Evolutionary conservation across 1,140 invertebrate genomes (phyloP), one percentile per base, ranked within the genome.

Genomic region (Pseudomyrmex flavicornis): DNA sequence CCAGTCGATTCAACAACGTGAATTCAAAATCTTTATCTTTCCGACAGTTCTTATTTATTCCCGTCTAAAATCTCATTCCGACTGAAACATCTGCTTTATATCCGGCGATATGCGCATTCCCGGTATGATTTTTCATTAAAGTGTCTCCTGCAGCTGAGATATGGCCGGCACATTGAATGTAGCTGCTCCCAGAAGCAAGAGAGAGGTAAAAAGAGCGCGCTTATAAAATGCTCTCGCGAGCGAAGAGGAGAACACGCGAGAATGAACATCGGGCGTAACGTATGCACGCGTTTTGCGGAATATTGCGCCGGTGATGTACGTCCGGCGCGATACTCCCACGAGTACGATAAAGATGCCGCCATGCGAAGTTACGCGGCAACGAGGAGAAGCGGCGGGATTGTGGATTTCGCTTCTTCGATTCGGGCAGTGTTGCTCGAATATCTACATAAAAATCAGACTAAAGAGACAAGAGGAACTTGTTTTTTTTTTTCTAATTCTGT

Each of bases 51-150:
- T 93, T 93, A 93, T 93, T 93, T 93, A 93, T 94, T 92, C 92
- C 92, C 91, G 92, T 94, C 93, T 92, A 93, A 93, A 93, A 94
- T 94, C 93, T 93, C 92, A 94, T 93, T 94, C 75, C 91, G 89
- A 83, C 75, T 93, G 93, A 94, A 93, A 93, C 93, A 94, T 94
- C 91, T 84, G 91, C 85, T 80, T 88, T 91, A 91, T 92, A 92
- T 90, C 90, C 90, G 88, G 85, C 85, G 89, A 91, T 89, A 91
- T 91, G 91, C 91, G 91, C 89, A 93, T 93, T 94, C 92, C 89
- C 92, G 91, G 93, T 93, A 94, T 94, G 93, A 94, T 93, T 94
- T 94, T 93, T 94, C 93, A 94, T 94, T 94, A 94, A 93, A 93
- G 92, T 94, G 93, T 94, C 93, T 92, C 88, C 73, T 89, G 86